These are phyloP conservation scores for Mizuhopecten yessoensis DNA, from an alignment of 1,140 invertebrate species.

Conservation along the genomic window DNA sequence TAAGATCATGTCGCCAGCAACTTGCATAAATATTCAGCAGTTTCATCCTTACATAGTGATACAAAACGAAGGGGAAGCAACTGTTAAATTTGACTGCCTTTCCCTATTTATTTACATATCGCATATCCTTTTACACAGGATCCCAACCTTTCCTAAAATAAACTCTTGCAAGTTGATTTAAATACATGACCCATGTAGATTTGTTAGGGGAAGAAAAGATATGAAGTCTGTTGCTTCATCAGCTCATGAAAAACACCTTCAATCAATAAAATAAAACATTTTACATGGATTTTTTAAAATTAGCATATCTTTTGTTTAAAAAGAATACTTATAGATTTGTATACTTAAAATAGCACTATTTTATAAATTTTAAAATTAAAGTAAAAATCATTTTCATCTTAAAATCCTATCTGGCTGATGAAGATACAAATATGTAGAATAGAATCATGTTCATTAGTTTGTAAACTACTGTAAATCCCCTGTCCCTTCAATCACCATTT, in stretches of 20 bases:
- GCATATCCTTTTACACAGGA: too few species aligned
- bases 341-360: neutral
- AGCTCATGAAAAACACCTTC: neutral
- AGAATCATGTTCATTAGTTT: too few species aligned
- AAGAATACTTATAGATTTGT: neutral
- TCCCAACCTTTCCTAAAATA: neutral
- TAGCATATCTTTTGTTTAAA: neutral
- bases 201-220: neutral
- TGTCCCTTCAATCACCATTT: too few species aligned
- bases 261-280: neutral
- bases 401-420: too few species aligned
- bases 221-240: neutral
- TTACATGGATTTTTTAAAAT: neutral
- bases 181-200: neutral
- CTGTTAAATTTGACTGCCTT: neutral
- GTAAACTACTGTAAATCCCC: too few species aligned
- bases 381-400: neutral
- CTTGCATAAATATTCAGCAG: slow-evolving; percentile 19
- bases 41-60: too few species aligned
- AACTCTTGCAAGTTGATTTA: neutral
- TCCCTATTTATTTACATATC: too few species aligned
- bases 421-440: too few species aligned
- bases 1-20: neutral
- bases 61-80: neutral
- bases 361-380: neutral